phyloP scores from a whole-genome alignment of 2,888 invertebrate genomes.

The Papilio protenor region DNA sequence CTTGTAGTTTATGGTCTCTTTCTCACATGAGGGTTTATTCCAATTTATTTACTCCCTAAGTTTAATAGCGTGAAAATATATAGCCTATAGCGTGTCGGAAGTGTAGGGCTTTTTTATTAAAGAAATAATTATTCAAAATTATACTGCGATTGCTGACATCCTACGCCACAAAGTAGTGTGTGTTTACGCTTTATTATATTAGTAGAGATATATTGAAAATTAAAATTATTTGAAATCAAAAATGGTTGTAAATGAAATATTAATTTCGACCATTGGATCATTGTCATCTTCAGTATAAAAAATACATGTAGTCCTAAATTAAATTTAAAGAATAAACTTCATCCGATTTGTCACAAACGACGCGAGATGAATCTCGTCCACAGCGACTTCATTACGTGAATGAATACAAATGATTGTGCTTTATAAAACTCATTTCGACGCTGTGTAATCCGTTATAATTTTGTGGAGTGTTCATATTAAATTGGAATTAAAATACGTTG shows the following conservation, averaged over 20 bases:
- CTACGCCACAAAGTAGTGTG: too few relatives aligned
- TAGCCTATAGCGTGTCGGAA: too few relatives aligned
- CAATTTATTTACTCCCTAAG: too few relatives aligned
- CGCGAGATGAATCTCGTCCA: constrained; percentile 25
- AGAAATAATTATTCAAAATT: too few relatives aligned
- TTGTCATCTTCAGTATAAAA: neutral
- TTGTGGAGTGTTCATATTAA: neutral
- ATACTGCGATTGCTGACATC: too few relatives aligned
- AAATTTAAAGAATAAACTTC: constrained; percentile 13
- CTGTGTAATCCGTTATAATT: neutral
- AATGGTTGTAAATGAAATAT: neutral
- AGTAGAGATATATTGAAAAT: too few relatives aligned
- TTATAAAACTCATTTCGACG: constrained; percentile 15
- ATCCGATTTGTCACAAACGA: constrained; percentile 28
- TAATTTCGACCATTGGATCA: neutral
- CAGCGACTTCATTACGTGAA: constrained; percentile 32
- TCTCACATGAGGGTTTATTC: too few relatives aligned
- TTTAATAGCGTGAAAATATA: too few relatives aligned
- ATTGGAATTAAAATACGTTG: neutral
- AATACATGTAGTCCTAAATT: neutral
- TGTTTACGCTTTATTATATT: too few relatives aligned
- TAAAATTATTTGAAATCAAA: neutral
- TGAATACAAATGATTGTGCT: constrained; percentile 30
- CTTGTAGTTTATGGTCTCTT: too few relatives aligned
- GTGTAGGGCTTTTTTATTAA: too few relatives aligned